These are phyloP conservation scores for Aphrocallistes beatrix DNA, from an alignment of 37 sponge, comb jelly and placozoan genomes.

Conservation along the genomic window DNA sequence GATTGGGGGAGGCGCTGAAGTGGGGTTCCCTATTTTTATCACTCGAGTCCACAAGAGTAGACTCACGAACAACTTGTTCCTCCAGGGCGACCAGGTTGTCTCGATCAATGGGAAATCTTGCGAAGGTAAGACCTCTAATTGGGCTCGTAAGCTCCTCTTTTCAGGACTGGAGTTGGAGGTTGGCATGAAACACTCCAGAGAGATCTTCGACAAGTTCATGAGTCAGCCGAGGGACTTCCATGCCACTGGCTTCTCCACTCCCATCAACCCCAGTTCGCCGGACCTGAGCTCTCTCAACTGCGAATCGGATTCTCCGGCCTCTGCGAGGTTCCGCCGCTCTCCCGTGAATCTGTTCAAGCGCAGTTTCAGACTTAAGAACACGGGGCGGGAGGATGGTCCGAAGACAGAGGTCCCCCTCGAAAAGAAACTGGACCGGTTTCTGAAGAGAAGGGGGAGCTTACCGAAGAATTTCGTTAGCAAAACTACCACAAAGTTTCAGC, in stretches of 20 bases:
- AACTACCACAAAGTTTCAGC: not conserved
- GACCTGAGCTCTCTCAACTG: constrained; percentile 1
- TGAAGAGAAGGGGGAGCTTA: not conserved
- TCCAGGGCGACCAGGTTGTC: not conserved
- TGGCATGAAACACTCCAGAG: not conserved
- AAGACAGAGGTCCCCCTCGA: not conserved
- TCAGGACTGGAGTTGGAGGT: not conserved
- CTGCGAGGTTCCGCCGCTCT: not conserved
- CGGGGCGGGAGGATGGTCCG: not conserved
- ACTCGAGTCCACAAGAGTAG: not conserved
- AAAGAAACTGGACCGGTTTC: not conserved
- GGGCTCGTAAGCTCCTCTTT: not conserved
- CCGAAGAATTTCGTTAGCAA: constrained; percentile 5
- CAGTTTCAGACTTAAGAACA: not conserved
- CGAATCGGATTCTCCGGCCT: not conserved
- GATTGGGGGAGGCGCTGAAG: not conserved
- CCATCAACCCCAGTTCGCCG: not conserved
- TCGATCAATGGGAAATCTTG: not conserved
- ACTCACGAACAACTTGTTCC: not conserved
- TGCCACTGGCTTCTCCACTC: not conserved
- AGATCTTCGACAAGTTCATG: not conserved
- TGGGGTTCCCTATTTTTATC: not conserved
- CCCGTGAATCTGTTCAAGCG: not conserved
- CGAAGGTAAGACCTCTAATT: not conserved
- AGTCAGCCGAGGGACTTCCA: not conserved